Evolutionary conservation across 2,113 vertebrate species (phyloP).

Genomic region (Sapayoa aenigma): DNA sequence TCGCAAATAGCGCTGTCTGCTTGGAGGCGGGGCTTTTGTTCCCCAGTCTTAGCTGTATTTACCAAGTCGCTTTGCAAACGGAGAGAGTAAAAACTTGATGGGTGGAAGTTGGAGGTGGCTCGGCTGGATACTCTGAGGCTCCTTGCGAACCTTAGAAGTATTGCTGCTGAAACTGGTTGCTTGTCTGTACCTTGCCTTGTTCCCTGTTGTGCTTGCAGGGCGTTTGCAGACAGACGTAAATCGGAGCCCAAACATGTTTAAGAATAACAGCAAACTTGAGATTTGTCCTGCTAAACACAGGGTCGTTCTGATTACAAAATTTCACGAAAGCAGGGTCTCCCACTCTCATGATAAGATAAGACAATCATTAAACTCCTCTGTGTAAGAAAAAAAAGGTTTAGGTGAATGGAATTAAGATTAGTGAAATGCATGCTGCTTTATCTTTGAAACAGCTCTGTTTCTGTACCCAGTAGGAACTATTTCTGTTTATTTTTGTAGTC

Average conservation of each 20-base stretch:
- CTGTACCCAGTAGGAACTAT: not conserved
- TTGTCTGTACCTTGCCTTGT: not conserved
- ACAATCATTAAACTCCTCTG: not conserved
- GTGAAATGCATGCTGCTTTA: not conserved
- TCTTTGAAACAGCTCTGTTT: not conserved
- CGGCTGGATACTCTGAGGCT: not conserved
- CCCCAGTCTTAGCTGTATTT: not conserved
- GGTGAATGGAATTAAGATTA: not conserved
- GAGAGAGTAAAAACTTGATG: not conserved
- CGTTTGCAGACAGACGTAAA: not conserved
- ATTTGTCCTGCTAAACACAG: not conserved
- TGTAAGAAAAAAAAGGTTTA: not conserved
- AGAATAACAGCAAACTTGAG: not conserved
- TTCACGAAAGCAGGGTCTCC: not conserved
- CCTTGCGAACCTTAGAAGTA: not conserved
- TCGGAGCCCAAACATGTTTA: not conserved
- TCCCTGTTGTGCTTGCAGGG: not conserved
- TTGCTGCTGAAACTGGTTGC: not conserved
- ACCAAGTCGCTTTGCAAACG: not conserved
- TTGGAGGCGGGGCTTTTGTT: not conserved
- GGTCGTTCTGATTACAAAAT: not conserved
- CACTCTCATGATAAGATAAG: not conserved
- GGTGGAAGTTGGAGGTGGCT: not conserved
- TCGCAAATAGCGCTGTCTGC: not conserved
- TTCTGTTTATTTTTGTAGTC: not conserved